These are phyloP conservation scores for Melanophora roralis DNA, from an alignment of 2,888 invertebrate genomes.

Conservation along the genomic window DNA sequence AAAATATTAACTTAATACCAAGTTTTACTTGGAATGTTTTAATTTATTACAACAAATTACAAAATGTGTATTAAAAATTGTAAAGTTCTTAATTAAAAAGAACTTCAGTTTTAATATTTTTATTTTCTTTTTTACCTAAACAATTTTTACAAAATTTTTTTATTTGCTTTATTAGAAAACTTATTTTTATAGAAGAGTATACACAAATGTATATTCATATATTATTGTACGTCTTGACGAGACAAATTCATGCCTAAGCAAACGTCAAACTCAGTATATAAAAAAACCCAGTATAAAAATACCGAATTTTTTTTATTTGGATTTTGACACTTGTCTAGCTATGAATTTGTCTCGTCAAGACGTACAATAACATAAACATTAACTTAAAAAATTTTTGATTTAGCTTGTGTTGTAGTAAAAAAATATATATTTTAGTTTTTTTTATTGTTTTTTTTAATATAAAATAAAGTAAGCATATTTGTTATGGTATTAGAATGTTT, in stretches of 20 bases:
- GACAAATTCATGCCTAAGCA: too few relatives aligned
- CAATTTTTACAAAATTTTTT: neutral
- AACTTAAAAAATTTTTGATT: conserved; percentile 18
- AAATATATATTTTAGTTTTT: conserved; percentile 35
- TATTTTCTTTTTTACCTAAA: too few relatives aligned
- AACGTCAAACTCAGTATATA: too few relatives aligned
- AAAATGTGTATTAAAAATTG: too few relatives aligned
- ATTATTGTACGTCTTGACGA: too few relatives aligned
- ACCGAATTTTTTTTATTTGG: too few relatives aligned
- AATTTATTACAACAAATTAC: neutral
- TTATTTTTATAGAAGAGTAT: neutral
- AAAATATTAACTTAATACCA: conserved; percentile 16
- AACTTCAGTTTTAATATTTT: too few relatives aligned
- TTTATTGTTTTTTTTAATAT: conserved; percentile 23
- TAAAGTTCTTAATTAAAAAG: too few relatives aligned
- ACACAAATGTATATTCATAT: conserved; percentile 1
- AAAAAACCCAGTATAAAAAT: too few relatives aligned
- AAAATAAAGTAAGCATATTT: conserved; percentile 57
- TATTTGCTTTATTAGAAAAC: conserved; percentile 4
- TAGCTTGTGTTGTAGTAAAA: conserved; percentile 35
- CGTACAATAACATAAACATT: too few relatives aligned
- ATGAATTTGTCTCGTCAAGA: too few relatives aligned
- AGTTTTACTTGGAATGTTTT: conserved; percentile 54
- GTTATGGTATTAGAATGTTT: conserved; percentile 57
- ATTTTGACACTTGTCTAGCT: too few relatives aligned